phyloP scores from a whole-genome alignment of 2,797 vertebrate species.

The Argya squamiceps region DNA sequence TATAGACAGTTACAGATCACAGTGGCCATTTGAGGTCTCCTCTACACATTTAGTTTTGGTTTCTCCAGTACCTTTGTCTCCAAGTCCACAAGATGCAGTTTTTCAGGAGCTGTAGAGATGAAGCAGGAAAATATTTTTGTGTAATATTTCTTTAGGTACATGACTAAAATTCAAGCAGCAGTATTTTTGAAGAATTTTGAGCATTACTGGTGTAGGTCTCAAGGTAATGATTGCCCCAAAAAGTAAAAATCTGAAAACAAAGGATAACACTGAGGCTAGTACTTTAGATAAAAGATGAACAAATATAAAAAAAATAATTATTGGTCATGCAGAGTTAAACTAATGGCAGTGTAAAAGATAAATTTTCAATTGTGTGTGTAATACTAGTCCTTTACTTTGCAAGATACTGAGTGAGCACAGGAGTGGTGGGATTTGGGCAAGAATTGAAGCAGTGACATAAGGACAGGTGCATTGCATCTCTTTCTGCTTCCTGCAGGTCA shows the following conservation, averaged over 20 bases:
- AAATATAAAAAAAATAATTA: background rate
- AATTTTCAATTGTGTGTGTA: background rate
- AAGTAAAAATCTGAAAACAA: background rate
- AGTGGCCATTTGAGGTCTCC: background rate
- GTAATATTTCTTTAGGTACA: conserved; percentile 54
- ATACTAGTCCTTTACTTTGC: background rate
- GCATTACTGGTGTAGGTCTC: background rate
- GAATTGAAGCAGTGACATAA: background rate
- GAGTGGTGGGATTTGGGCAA: background rate
- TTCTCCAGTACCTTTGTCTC: background rate
- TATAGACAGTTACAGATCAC: background rate
- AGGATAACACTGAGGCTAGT: background rate
- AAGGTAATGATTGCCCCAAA: background rate
- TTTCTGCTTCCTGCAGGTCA: background rate
- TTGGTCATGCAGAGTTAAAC: background rate
- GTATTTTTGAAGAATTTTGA: conserved; percentile 66
- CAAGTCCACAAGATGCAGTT: background rate
- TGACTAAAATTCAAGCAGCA: conserved; percentile 59
- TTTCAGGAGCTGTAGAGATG: conserved; percentile 15
- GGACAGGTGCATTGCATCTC: accelerated
- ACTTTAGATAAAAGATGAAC: background rate
- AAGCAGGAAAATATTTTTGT: conserved; percentile 46
- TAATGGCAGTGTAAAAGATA: background rate
- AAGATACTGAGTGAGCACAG: background rate
- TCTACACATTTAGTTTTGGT: background rate